These are phyloP conservation scores for Lucilia cuprina DNA, from an alignment of 1,140 invertebrate species.

Conservation along the genomic window DNA sequence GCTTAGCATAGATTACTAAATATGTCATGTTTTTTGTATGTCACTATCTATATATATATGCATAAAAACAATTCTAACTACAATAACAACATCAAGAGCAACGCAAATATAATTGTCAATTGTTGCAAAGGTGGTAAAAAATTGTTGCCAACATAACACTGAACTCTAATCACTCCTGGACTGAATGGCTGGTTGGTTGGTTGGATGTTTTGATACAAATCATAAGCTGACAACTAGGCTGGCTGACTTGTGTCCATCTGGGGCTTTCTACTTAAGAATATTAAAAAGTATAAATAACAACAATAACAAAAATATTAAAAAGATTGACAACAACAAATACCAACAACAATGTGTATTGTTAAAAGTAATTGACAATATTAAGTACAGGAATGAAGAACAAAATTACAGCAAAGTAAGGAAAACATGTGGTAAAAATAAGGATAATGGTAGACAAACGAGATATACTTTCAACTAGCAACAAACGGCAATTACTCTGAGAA, in stretches of 20 bases:
- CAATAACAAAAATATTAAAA: neutral
- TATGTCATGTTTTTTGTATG: conserved; percentile 10
- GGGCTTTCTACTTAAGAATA: neutral
- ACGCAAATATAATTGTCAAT: neutral
- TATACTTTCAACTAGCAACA: no score
- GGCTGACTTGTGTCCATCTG: neutral
- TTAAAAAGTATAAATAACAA: neutral
- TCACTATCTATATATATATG: neutral
- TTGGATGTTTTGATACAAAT: neutral
- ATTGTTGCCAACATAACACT: neutral
- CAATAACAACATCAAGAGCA: neutral
- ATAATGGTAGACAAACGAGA: no score
- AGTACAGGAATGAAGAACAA: no score
- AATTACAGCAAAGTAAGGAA: no score
- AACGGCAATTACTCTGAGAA: no score
- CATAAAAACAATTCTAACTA: neutral
- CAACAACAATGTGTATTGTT: no score
- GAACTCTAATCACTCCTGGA: neutral
- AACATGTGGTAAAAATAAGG: no score
- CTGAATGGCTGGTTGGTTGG: neutral
- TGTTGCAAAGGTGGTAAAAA: neutral
- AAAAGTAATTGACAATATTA: no score
- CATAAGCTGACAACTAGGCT: neutral
- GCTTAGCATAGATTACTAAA: neutral
- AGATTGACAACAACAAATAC: no score